Evolutionary conservation across 2,113 vertebrate genomes (phyloP).

Genomic region (Eudyptes chrysolophus): DNA sequence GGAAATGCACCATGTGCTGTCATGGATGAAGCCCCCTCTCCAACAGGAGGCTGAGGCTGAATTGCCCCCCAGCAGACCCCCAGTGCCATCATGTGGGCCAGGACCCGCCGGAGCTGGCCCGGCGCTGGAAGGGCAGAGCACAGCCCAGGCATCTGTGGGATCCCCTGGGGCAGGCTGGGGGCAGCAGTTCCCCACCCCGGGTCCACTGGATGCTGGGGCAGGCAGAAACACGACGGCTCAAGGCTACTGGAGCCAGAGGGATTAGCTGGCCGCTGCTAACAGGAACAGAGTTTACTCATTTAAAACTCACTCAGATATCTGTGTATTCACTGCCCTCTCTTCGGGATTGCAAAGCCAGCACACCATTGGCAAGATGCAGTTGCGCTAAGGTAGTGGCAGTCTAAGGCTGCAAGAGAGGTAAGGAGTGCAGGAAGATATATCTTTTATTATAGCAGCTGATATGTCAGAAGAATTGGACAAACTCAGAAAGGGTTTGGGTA

Average conservation of each 20-base stretch:
- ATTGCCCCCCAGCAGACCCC: not conserved
- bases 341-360: not conserved
- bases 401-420: not conserved
- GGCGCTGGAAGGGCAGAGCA: not conserved
- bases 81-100: not conserved
- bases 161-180: not conserved
- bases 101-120: rapidly evolving
- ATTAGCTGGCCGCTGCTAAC: not conserved
- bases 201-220: not conserved
- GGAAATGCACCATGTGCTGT: rapidly evolving
- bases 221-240: rapidly evolving
- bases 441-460: not conserved
- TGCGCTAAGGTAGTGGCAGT: not conserved
- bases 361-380: not conserved
- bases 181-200: not conserved
- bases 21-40: not conserved
- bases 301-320: not conserved
- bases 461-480: not conserved
- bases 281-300: not conserved
- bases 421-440: not conserved
- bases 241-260: not conserved
- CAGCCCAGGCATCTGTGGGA: not conserved
- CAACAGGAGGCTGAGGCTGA: not conserved
- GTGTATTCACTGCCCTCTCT: not conserved
- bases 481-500: not conserved